A percentile compares a stretch with the other conserved stretches of the same genome.
These are phyloP conservation scores for Rotaria macrura DNA, from an alignment of 2,888 invertebrate genomes.

Conservation along the genomic window DNA sequence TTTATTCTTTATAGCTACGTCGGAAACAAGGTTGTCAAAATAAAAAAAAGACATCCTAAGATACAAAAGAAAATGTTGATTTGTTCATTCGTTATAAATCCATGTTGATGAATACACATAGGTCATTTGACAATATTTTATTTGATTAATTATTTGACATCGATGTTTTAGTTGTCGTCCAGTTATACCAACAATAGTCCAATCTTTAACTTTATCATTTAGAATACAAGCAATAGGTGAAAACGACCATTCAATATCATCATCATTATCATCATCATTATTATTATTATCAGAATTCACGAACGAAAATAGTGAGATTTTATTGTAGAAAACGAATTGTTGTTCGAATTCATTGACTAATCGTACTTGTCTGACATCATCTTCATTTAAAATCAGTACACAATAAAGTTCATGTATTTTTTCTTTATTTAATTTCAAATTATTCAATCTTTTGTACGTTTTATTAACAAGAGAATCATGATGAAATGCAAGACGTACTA, in stretches of 20 bases:
- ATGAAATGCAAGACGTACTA: not conserved
- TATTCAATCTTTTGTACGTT: not conserved
- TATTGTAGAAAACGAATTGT: not conserved
- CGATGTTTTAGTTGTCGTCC: not conserved
- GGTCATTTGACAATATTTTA: conserved; percentile 5
- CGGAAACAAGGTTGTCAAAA: too few relatives aligned
- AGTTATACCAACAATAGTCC: not conserved
- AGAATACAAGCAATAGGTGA: not conserved
- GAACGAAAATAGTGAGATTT: not conserved
- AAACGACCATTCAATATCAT: not conserved
- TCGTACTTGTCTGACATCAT: not conserved
- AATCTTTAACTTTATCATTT: not conserved
- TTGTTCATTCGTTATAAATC: not conserved
- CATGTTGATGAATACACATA: not conserved
- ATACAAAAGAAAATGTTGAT: too few relatives aligned
- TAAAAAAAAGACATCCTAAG: too few relatives aligned
- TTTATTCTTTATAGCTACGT: too few relatives aligned
- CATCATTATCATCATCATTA: not conserved
- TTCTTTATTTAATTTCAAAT: not conserved
- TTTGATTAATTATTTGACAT: not conserved
- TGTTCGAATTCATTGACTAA: not conserved
- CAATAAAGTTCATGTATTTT: not conserved
- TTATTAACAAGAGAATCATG: not conserved
- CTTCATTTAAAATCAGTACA: not conserved
- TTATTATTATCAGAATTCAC: not conserved